phyloP scores from a whole-genome alignment of 2,113 vertebrate species.

The Psettodes erumei region DNA sequence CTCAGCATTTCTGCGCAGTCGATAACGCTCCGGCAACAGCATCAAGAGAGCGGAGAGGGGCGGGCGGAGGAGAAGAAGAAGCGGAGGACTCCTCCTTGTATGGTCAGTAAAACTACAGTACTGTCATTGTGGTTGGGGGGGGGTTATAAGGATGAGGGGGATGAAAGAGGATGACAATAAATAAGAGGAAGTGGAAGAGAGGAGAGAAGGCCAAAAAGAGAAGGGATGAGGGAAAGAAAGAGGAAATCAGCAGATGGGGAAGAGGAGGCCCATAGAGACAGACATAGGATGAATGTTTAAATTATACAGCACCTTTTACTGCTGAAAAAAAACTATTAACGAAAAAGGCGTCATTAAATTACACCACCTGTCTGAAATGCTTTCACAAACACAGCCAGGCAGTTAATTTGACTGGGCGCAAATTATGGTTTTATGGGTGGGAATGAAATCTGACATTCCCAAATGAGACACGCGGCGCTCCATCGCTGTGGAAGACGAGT shows the following conservation, averaged over 20 bases:
- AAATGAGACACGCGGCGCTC: background rate
- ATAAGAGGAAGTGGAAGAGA: background rate
- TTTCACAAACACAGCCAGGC: background rate
- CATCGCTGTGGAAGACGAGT: background rate
- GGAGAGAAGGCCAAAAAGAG: background rate
- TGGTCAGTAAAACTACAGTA: background rate
- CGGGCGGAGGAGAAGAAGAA: background rate
- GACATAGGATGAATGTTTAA: background rate
- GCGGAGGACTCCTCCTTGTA: background rate
- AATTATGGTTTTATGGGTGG: background rate
- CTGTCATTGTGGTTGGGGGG: background rate
- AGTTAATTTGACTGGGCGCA: background rate
- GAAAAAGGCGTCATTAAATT: background rate
- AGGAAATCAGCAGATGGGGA: background rate
- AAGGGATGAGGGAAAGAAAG: background rate
- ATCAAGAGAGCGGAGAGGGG: conserved; percentile 10
- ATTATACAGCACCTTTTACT: conserved; percentile 5
- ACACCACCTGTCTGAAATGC: background rate
- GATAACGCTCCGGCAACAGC: conserved; percentile 38
- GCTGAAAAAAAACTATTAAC: background rate
- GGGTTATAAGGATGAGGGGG: background rate
- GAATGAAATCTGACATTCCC: conserved; percentile 17
- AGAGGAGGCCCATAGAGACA: background rate
- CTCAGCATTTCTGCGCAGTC: conserved; percentile 41
- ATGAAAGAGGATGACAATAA: background rate